Base-by-base conservation (phyloP, 2,888 invertebrate genomes). In the Nomada ruficornis region DNA sequence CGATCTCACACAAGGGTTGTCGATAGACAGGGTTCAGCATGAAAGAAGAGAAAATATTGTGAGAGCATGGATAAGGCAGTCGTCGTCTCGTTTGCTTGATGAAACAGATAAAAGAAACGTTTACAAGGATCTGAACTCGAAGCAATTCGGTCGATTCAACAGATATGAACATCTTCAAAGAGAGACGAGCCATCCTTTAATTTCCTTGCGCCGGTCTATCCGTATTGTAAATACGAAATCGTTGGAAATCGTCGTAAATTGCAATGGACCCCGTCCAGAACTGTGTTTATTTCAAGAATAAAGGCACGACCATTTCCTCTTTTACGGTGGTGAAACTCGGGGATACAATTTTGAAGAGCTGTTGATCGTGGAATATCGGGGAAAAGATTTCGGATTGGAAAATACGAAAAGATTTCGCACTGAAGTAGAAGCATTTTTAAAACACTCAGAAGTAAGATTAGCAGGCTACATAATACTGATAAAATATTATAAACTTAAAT, bases 31-130 rank as follows among this genome's bases (percentile, higher is more conserved):
- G 7, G 18, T 26, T 70, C 47, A 47, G 15, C n/a, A 13, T 20
- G 18, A 3, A n/a, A 18, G 20, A 5, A 13, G 29, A 23, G 36
- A 52, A 72, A 80, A 70, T 74, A 76, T 69, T 47, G 57, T 18
- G 36, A 72, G 72, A 57, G 57, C 36, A 59, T 2, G 26, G 36
- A n/a, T 47, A 52, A 73, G 76, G 69, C 55, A 71, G 71, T 59
- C 44, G 64, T 13, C 77, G 64, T 84, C 78, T 85, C 87, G 84
- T 84, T 87, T 85, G 77, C 72, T 72, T 72, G 80, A 59, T 78
- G 64, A 65, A 50, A 72, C 65, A 68, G 77, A 84, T 84, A 87
- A 85, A 85, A 68, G 71, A 23, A 62, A 73, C 71, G 69, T 76
- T 77, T 77, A 57, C 77, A 26, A 72, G 74, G 63, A 75, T 57